A percentile compares a stretch with the other conserved stretches of the same genome.
phyloP scores from a whole-genome alignment of 2,888 invertebrate genomes.

The Platerodrilus igneus region DNA sequence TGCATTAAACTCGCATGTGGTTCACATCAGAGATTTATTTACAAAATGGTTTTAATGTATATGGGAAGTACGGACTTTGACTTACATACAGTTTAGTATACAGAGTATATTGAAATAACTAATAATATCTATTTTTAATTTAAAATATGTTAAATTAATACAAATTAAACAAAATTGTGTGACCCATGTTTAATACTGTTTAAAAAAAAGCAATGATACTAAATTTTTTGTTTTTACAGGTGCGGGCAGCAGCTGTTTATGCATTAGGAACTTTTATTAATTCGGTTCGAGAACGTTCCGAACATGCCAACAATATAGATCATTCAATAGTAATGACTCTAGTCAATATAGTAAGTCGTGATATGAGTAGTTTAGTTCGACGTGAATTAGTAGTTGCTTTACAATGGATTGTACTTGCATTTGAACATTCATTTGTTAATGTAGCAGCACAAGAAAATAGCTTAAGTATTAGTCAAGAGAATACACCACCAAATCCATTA shows the following conservation, averaged over 20 bases:
- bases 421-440: slow-evolving; percentile 83
- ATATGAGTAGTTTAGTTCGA: slow-evolving; percentile 86
- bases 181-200: too few species aligned
- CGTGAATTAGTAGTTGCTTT: slow-evolving; percentile 81
- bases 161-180: too few species aligned
- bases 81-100: too few species aligned
- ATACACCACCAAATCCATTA: slow-evolving; percentile 35
- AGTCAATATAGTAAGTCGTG: slow-evolving; percentile 65
- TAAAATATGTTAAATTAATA: too few species aligned
- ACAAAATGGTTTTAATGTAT: too few species aligned
- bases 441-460: slow-evolving; percentile 61
- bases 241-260: slow-evolving; percentile 88
- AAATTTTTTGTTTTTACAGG: slow-evolving; percentile 48
- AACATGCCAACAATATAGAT: slow-evolving; percentile 92
- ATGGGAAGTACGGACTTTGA: too few species aligned
- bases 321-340: slow-evolving; percentile 87
- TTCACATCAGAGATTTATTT: too few species aligned
- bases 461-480: slow-evolving; percentile 39
- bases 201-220: too few species aligned
- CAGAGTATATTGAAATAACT: too few species aligned
- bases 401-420: slow-evolving; percentile 80
- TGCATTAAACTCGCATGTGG: too few species aligned
- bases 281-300: slow-evolving; percentile 75
- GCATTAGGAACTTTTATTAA: slow-evolving; percentile 93
- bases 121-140: too few species aligned